phyloP scores from a whole-genome alignment of 2,797 vertebrate species.

The Telmatherina bonti region DNA sequence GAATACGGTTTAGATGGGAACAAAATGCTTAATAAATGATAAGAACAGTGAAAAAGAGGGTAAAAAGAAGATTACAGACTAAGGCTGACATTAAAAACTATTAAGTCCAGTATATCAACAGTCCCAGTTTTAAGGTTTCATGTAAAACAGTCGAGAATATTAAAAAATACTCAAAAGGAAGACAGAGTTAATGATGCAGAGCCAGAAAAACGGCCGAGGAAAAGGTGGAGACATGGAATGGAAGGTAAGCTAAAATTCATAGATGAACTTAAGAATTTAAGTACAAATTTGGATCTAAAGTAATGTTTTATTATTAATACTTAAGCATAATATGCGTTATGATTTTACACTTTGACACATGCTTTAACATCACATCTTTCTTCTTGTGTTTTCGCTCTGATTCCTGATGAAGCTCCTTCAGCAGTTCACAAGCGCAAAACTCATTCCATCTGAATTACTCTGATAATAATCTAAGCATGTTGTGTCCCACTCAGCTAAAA shows the following conservation, averaged over 20 bases:
- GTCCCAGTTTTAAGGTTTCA: slow-evolving; percentile 30
- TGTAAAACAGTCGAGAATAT: too few relatives aligned
- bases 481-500: slow-evolving; percentile 48
- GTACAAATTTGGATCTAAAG: too few relatives aligned
- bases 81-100: slow-evolving; percentile 37
- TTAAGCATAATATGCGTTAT: background rate
- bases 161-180: background rate
- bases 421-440: slow-evolving; percentile 31
- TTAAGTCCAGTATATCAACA: slow-evolving; percentile 40
- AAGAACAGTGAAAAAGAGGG: slow-evolving; percentile 16
- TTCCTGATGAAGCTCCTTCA: slow-evolving; percentile 48
- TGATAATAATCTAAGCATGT: slow-evolving; percentile 52
- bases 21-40: slow-evolving; percentile 50
- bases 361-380: slow-evolving; percentile 6
- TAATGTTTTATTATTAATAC: too few relatives aligned
- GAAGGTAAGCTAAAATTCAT: too few relatives aligned
- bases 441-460: slow-evolving; percentile 44
- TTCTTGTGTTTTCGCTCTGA: slow-evolving; percentile 5
- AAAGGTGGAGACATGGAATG: background rate
- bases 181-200: background rate
- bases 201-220: background rate
- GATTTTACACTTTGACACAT: slow-evolving; percentile 11
- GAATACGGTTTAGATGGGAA: slow-evolving; percentile 1
- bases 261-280: too few relatives aligned
- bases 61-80: slow-evolving; percentile 23